A percentile compares a stretch with the other conserved stretches of the same genome.
Conservation (phyloP, 2,888 invertebrate species). For the Actias luna region DNA sequence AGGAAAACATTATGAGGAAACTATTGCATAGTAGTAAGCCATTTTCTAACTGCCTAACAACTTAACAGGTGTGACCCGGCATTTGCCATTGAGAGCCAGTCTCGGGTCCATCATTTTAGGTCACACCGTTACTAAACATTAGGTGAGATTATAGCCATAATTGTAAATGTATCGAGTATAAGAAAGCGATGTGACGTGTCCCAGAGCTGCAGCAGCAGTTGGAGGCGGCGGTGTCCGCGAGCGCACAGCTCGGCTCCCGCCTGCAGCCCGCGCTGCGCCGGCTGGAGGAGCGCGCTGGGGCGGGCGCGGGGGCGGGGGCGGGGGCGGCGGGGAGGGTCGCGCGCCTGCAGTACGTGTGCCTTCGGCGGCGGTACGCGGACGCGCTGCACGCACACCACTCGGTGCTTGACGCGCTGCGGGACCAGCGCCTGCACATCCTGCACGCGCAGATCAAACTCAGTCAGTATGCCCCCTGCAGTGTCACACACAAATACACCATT, state of each 20-base stretch:
- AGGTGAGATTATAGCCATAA: too few species aligned
- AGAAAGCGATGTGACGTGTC: neutral
- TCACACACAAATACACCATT: neutral
- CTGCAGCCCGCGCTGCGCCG: slow-evolving; percentile 80
- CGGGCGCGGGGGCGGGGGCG: slow-evolving; percentile 59
- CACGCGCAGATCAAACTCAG: slow-evolving; percentile 81
- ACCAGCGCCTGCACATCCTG: slow-evolving; percentile 76
- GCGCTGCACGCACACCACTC: slow-evolving; percentile 77
- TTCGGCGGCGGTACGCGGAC: slow-evolving; percentile 70
- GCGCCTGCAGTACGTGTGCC: slow-evolving; percentile 70
- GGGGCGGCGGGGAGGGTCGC: slow-evolving; percentile 71
- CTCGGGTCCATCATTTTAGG: too few species aligned
- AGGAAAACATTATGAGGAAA: too few species aligned
- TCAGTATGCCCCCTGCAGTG: slow-evolving; percentile 41
- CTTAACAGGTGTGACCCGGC: too few species aligned
- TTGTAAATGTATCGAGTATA: neutral
- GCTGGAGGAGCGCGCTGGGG: slow-evolving; percentile 52
- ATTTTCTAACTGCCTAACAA: too few species aligned
- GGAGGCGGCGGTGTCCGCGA: slow-evolving; percentile 78
- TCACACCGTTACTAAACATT: too few species aligned
- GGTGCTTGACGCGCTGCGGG: slow-evolving; percentile 75
- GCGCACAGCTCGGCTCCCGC: slow-evolving; percentile 75
- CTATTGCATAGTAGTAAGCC: too few species aligned
- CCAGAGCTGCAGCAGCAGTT: slow-evolving; percentile 83
- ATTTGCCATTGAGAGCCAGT: too few species aligned